These are phyloP conservation scores for Babyrousa celebensis DNA, from an alignment of 2,797 vertebrate species.

Conservation along the genomic window DNA sequence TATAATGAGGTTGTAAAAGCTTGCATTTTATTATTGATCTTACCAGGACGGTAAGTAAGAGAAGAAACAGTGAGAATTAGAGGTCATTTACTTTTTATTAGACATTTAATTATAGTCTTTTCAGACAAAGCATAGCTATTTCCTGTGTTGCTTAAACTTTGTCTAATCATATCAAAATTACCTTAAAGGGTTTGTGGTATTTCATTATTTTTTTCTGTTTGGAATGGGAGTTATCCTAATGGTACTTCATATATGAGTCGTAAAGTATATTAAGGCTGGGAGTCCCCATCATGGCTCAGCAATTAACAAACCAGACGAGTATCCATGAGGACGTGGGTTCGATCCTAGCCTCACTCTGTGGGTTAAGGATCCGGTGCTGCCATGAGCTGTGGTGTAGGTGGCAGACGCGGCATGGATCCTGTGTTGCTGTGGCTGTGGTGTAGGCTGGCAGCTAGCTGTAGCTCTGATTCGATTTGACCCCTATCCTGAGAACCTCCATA, in stretches of 20 bases:
- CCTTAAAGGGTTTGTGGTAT: background rate
- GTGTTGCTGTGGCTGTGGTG: too few species aligned
- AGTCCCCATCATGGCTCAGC: background rate
- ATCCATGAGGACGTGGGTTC: too few species aligned
- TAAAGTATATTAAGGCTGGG: background rate
- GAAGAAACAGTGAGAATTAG: constrained; percentile 37
- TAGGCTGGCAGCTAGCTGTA: too few species aligned
- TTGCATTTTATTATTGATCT: constrained; percentile 63
- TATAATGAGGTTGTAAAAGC: constrained; percentile 66
- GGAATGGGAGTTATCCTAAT: background rate
- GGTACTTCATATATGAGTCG: background rate
- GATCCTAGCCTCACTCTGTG: too few species aligned
- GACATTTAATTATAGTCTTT: constrained; percentile 65
- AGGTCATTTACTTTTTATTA: constrained; percentile 69
- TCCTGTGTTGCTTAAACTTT: constrained; percentile 60
- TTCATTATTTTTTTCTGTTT: background rate
- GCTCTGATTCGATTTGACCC: too few species aligned
- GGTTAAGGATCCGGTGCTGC: too few species aligned
- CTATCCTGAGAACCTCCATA: too few species aligned
- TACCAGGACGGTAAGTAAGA: constrained; percentile 12
- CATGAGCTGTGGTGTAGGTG: too few species aligned
- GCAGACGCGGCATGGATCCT: too few species aligned
- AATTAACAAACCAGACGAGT: too few species aligned
- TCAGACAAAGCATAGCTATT: background rate
- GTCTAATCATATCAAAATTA: constrained; percentile 52